Base-by-base conservation (phyloP, 2,797 vertebrate genomes). In the Chrosomus eos region DNA sequence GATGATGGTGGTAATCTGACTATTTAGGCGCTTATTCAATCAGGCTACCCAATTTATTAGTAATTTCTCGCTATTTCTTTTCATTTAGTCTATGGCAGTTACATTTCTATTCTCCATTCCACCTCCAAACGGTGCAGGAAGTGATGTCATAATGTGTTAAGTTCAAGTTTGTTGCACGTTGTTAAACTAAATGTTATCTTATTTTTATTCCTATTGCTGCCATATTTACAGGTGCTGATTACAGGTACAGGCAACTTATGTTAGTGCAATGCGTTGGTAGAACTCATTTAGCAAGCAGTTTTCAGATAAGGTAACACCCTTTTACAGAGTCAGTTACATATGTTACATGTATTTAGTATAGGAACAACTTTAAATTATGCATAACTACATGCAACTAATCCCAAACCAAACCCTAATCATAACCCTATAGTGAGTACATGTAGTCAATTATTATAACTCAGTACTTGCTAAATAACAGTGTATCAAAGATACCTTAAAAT, bases 1-100 rank as follows among this genome's bases (percentile, higher is more conserved):
- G 94, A 91, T 92, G 94, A 94, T 91, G 94, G 86, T 89, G 88
- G 89, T 92, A 91, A 93, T 92, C 91, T 90, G 90, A 81, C 86
- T 90, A 75, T 83, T 87, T 36, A 38, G 73, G 60, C 79, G 62
- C 75, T 78, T 70, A 88, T 90, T 87, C 62, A 85, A 79, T 82
- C 86, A 83, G 82, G 21, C 31, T 80, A 81, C 77, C 67, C 86
- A 68, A 85, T 87, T 85, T 86, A 88, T 90, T 76, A 90, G 40
- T 40, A 45, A 81, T 88, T 77, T 85, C 80, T 85, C 53, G 51
- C 84, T 76, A 82, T 87, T 87, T 84, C 68, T 64, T 72, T 88
- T 82, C 83, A 71, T 87, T 88, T 88, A 87, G 43, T 53, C 58
- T 7, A 55, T 10, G 28, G 36, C 36, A 43, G 51, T 85, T 86